Conservation (phyloP, 2,888 invertebrate genomes). For the Diachrysia chrysitis region DNA sequence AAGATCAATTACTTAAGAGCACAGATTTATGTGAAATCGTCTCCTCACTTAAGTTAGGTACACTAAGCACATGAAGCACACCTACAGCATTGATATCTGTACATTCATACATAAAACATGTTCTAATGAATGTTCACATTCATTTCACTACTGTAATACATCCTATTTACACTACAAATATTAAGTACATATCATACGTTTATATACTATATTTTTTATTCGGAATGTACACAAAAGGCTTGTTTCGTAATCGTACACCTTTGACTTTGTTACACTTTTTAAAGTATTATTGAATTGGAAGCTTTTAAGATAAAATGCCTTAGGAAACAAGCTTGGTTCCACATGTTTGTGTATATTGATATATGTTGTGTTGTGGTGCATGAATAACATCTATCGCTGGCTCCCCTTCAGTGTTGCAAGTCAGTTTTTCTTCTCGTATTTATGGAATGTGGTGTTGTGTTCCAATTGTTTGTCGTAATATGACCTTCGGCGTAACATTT, state of each 20-base stretch:
- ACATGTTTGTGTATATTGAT: slow-evolving; percentile 40
- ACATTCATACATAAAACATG: slow-evolving; percentile 46
- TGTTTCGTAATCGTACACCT: slow-evolving; percentile 58
- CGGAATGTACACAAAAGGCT: slow-evolving; percentile 54
- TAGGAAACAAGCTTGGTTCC: slow-evolving; percentile 65
- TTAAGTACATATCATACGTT: slow-evolving; percentile 30
- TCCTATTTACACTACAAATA: slow-evolving; percentile 41
- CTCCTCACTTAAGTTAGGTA: slow-evolving; percentile 54
- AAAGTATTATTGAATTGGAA: slow-evolving; percentile 24
- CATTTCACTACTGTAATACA: slow-evolving; percentile 51
- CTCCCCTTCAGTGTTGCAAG: slow-evolving; percentile 69
- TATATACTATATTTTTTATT: slow-evolving; percentile 28
- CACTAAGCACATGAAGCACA: slow-evolving; percentile 56
- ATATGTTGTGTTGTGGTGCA: slow-evolving; percentile 82
- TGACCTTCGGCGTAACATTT: slow-evolving; percentile 65
- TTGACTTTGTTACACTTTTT: slow-evolving; percentile 29
- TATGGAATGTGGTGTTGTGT: slow-evolving; percentile 86
- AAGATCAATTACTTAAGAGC: slow-evolving; percentile 31
- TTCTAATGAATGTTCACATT: slow-evolving; percentile 46
- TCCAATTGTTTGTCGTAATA: slow-evolving; percentile 64
- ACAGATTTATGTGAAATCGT: slow-evolving; percentile 28
- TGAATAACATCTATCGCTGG: slow-evolving; percentile 88
- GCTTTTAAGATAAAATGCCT: slow-evolving; percentile 39
- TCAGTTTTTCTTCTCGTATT: slow-evolving; percentile 64
- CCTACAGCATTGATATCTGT: slow-evolving; percentile 30